Evolutionary conservation across 2,888 invertebrate species (phyloP).

Genomic region (Entomobrya multifasciata): DNA sequence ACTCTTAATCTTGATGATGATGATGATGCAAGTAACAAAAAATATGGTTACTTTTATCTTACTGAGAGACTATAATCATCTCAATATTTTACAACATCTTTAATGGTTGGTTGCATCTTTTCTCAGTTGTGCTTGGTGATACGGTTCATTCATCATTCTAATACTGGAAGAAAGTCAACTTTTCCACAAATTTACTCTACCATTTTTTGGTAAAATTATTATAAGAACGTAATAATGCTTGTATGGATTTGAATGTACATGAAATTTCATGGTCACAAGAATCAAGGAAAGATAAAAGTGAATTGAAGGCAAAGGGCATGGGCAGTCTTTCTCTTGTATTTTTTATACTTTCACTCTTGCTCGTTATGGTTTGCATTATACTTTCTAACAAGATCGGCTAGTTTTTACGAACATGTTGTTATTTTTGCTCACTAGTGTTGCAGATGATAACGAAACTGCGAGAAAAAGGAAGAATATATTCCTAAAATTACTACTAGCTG

Average conservation of each 20-base stretch:
- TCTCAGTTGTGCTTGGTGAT: no score
- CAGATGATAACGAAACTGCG: no score
- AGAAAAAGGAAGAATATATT: no score
- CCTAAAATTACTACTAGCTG: no score
- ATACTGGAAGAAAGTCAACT: constrained; percentile 71
- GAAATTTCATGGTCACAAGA: constrained; percentile 69
- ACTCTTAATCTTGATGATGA: neutral
- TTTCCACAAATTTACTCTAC: neutral
- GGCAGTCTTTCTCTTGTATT: neutral
- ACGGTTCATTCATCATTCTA: constrained; percentile 67
- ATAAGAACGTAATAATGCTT: no score
- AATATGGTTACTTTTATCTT: no score
- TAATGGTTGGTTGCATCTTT: constrained; percentile 8
- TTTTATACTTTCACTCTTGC: constrained; percentile 10
- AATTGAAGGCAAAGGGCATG: constrained; percentile 65
- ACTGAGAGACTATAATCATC: no score
- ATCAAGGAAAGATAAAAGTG: constrained; percentile 34
- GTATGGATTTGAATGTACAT: neutral
- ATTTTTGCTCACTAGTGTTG: no score
- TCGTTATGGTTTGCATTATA: neutral
- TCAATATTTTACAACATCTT: neutral
- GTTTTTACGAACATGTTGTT: no score
- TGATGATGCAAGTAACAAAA: no score
- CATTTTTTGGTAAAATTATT: neutral
- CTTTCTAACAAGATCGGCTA: no score